phyloP scores from a whole-genome alignment of 2,797 vertebrate genomes.

The Sarcoramphus papa region DNA sequence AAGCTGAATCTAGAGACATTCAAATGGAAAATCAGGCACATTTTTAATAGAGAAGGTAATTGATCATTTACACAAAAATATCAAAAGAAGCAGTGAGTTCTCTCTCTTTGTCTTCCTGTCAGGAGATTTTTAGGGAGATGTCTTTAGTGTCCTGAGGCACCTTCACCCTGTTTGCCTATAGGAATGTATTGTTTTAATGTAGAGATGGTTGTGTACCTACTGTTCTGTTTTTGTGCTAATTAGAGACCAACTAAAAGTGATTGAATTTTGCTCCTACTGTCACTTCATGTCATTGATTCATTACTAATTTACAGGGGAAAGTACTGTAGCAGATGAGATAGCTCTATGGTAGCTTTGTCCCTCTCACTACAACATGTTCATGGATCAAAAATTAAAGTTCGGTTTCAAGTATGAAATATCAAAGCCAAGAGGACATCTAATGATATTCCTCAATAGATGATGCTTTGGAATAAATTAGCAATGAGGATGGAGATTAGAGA shows the following conservation, averaged over 20 bases:
- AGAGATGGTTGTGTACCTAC: background rate
- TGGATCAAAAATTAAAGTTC: conserved; percentile 58
- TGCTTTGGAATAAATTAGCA: conserved; percentile 54
- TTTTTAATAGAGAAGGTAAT: background rate
- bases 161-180: background rate
- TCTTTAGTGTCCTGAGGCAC: background rate
- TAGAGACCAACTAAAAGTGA: conserved; percentile 10
- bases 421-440: conserved; percentile 38
- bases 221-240: conserved; percentile 15
- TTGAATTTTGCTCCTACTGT: background rate
- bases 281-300: background rate
- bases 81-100: background rate
- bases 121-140: background rate
- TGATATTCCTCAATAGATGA: conserved; percentile 37
- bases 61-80: background rate
- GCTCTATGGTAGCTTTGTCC: background rate
- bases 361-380: background rate
- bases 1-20: background rate
- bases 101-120: background rate
- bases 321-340: background rate
- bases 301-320: background rate
- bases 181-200: background rate
- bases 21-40: background rate
- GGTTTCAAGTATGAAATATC: conserved; percentile 44
- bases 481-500: conserved; percentile 18